Conservation (phyloP, 2,888 invertebrate genomes). For the Heteropelma amictum region DNA sequence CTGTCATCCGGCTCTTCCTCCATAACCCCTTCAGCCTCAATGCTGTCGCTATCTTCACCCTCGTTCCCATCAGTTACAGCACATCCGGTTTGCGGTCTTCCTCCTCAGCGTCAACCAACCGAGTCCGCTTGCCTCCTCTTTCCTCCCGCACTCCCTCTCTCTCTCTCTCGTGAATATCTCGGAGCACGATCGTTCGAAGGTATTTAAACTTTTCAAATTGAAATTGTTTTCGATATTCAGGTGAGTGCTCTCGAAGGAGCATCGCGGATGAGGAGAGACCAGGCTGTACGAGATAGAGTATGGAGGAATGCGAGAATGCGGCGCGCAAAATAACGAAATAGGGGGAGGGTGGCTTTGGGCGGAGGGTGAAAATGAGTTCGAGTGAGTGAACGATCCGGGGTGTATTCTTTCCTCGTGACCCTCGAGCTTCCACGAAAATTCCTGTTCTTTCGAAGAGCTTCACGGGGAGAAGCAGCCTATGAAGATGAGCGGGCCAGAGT, state of each 20-base stretch:
- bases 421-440: constrained; percentile 34
- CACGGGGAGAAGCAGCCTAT: background rate
- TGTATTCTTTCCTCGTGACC: constrained; percentile 15
- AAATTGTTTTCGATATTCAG: constrained; percentile 74
- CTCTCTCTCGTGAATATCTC: constrained; percentile 1
- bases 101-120: constrained; percentile 50
- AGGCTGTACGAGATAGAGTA: background rate
- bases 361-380: constrained; percentile 36
- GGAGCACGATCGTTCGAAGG: constrained; percentile 25
- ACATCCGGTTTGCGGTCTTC: constrained; percentile 59
- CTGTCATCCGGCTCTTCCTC: constrained; percentile 29
- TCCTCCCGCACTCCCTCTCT: constrained; percentile 4
- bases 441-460: background rate
- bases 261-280: constrained; percentile 28
- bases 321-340: constrained; percentile 27
- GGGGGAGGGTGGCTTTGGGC: background rate
- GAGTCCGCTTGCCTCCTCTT: constrained; percentile 28
- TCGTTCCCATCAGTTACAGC: constrained; percentile 54
- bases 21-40: constrained; percentile 49
- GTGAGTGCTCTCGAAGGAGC: constrained; percentile 65
- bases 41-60: constrained; percentile 53
- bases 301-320: background rate
- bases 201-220: constrained; percentile 76
- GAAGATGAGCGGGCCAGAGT: constrained; percentile 2
- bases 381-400: constrained; percentile 44